Evolutionary conservation across 2,113 vertebrate genomes (phyloP), one percentile per base, ranked within the genome.

Genomic region (Oceanodroma tethys): DNA sequence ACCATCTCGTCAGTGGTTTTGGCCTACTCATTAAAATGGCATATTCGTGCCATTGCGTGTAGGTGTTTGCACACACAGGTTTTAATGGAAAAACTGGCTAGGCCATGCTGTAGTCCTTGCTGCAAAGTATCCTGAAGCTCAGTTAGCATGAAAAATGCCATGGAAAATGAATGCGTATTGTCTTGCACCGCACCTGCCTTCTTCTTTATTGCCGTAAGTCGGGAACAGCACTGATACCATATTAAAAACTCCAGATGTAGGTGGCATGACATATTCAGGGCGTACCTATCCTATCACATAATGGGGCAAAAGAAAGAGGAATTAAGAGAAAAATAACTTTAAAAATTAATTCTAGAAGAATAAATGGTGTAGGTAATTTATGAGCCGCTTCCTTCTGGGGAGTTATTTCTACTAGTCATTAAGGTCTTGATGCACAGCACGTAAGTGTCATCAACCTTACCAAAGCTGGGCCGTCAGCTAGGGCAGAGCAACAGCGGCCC

Each of bases 331-430:
- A 91, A 95, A 43, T 13, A n/a, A 14, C 65, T 88, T 81, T 38
- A 34, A 84, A 90, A 85, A 95, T 66, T 13, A 92, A 88, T 89
- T 94, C 70, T 53, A 73, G 43, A 91, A 94, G 19, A 70, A 74
- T 34, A 82, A 95, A 84, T 15, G 29, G 43, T 27, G 26, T 10
- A 86, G 66, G 43, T 13, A 81, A 72, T 91, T 89, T 84, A 45
- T 21, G 45, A 93, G 36, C n/a, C 36, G 59, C 62, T 88, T 86
- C 59, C 48, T 63, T 80, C 43, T 29, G 20, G 43, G 52, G 7
- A 36, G 43, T 53, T 55, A 20, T 19, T 76, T 26, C 48, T 80
- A 47, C 70, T 58, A 63, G 86, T 60, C 73, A 52, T 9, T 42
- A 9, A 70, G 36, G 32, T 85, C 59, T 91, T 11, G 10, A 47